phyloP scores from a whole-genome alignment of 2,113 vertebrate species.

The Indicator maculatus region DNA sequence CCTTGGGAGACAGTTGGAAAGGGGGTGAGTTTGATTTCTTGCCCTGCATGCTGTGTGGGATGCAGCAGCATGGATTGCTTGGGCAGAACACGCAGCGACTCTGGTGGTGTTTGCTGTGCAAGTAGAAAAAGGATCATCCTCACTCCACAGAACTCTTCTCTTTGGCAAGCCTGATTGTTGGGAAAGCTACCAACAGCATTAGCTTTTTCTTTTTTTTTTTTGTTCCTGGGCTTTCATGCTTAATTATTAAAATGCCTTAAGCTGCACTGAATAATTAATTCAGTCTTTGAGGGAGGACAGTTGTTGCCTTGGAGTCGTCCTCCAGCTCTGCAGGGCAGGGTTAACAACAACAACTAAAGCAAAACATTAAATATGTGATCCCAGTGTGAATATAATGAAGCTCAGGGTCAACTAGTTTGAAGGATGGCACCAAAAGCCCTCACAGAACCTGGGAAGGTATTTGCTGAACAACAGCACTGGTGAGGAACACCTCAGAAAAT shows the following conservation, averaged over 20 bases:
- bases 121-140: background rate
- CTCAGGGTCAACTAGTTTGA: background rate
- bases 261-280: constrained; percentile 35
- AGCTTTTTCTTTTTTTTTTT: background rate
- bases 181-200: background rate
- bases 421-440: background rate
- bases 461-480: background rate
- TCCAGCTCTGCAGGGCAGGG: background rate
- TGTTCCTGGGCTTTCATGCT: background rate
- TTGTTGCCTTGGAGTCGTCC: background rate
- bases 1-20: background rate
- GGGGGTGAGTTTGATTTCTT: background rate
- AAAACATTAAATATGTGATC: background rate
- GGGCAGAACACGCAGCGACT: background rate
- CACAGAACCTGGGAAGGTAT: background rate
- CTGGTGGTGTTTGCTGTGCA: background rate
- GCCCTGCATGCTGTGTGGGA: background rate
- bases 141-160: background rate
- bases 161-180: background rate
- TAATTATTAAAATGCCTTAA: constrained; percentile 38
- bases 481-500: background rate
- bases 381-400: background rate
- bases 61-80: background rate
- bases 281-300: background rate
- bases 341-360: background rate